Conservation (phyloP, 2,113 vertebrate genomes). For the Callithrix jacchus region DNA sequence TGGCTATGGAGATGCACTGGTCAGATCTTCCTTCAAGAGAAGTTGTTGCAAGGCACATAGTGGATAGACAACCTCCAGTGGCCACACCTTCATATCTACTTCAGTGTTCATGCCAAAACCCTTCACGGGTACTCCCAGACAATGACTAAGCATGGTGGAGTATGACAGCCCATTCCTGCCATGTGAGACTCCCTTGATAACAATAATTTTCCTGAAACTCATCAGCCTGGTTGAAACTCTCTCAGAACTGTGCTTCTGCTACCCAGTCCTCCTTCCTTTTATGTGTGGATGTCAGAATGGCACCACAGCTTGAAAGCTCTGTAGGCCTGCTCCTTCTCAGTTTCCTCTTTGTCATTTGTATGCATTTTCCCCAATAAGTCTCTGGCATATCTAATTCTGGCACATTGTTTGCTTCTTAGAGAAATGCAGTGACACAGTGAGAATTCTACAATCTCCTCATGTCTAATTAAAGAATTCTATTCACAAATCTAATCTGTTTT, state of each 20-base stretch:
- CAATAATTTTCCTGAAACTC: neutral
- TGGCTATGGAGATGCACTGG: neutral
- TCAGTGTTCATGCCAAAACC: neutral
- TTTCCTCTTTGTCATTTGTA: neutral
- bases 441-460: neutral
- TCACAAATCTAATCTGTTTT: conserved; percentile 1
- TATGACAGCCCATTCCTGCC: neutral
- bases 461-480: conserved; percentile 3
- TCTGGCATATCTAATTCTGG: neutral
- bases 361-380: neutral
- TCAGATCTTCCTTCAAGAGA: neutral
- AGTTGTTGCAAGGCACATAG: neutral
- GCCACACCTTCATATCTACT: neutral
- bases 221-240: neutral
- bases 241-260: neutral
- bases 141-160: neutral
- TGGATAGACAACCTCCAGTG: accelerated
- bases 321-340: neutral
- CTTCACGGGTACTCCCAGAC: neutral
- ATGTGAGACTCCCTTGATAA: accelerated
- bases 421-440: neutral
- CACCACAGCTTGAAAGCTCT: neutral
- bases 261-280: neutral
- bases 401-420: neutral
- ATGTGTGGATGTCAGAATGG: neutral